phyloP scores from a whole-genome alignment of 2,113 vertebrate genomes.

The Ptyas mucosa region DNA sequence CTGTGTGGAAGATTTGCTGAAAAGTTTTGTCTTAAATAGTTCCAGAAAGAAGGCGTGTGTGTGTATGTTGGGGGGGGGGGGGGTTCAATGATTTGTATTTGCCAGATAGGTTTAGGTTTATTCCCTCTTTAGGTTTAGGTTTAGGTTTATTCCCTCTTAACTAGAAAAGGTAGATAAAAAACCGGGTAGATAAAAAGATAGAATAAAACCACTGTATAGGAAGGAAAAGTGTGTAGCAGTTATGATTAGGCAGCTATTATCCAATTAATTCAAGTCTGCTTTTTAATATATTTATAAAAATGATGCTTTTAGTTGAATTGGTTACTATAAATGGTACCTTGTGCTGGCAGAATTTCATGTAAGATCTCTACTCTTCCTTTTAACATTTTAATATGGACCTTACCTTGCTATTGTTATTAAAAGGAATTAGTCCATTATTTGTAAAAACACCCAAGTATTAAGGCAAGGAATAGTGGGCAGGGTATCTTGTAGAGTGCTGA shows the following conservation, averaged over 20 bases:
- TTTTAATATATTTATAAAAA: conserved; percentile 64
- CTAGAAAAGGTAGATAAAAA: conserved; percentile 67
- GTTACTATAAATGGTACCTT: conserved; percentile 64
- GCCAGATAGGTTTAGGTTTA: conserved; percentile 61
- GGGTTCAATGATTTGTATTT: conserved; percentile 58
- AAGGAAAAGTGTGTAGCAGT: conserved; percentile 68
- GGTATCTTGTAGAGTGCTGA: background rate
- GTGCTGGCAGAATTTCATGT: conserved; percentile 43
- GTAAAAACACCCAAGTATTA: conserved; percentile 30
- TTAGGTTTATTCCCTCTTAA: conserved; percentile 55
- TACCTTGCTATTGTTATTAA: conserved; percentile 19
- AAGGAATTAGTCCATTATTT: conserved; percentile 33
- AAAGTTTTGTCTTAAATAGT: conserved; percentile 53
- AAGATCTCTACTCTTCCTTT: conserved; percentile 31
- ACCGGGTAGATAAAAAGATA: conserved; percentile 68
- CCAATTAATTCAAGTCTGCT: conserved; percentile 66
- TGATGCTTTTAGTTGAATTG: conserved; percentile 59
- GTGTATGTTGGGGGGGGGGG: too few species aligned
- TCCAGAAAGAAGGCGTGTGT: conserved; percentile 57
- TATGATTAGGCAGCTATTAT: conserved; percentile 67
- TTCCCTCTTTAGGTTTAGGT: conserved; percentile 54
- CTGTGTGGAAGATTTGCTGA: conserved; percentile 50
- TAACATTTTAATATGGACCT: conserved; percentile 45
- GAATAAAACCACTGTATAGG: conserved; percentile 61
- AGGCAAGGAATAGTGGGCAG: background rate